phyloP scores from a whole-genome alignment of 2,113 vertebrate genomes.

The Chaetodon trifascialis region DNA sequence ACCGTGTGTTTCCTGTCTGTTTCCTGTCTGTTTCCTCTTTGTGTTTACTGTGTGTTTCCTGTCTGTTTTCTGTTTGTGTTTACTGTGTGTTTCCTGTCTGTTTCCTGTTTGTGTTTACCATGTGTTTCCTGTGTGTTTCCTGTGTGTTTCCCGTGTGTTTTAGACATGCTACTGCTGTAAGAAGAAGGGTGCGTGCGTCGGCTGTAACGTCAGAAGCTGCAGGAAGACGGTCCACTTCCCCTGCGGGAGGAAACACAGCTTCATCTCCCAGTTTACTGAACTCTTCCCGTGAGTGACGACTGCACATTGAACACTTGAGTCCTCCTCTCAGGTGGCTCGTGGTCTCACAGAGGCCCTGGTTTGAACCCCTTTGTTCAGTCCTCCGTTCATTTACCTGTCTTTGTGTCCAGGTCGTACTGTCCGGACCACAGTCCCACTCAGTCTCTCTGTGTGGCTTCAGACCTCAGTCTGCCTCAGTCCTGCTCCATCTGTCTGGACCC shows the following conservation, averaged over 20 bases:
- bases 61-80: neutral
- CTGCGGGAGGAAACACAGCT: conserved; percentile 88
- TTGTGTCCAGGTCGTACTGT: conserved; percentile 90
- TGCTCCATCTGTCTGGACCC: conserved; percentile 95
- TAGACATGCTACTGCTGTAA: conserved; percentile 91
- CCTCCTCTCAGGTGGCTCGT: no score
- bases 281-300: conserved; percentile 89
- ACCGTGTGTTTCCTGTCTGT: neutral
- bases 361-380: no score
- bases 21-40: neutral
- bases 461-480: conserved; percentile 83
- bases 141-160: neutral
- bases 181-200: conserved; percentile 92
- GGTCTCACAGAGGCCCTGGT: no score
- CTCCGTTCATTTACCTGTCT: neutral
- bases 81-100: neutral
- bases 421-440: conserved; percentile 91
- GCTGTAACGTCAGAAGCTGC: conserved; percentile 90
- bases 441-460: conserved; percentile 63
- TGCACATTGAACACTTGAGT: no score
- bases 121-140: neutral
- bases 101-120: neutral
- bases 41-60: no score
- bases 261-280: conserved; percentile 93
- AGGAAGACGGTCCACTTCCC: conserved; percentile 92